Evolutionary conservation across 2,113 vertebrate genomes (phyloP), one percentile per base, ranked within the genome.

Genomic region (Oryzias melastigma): DNA sequence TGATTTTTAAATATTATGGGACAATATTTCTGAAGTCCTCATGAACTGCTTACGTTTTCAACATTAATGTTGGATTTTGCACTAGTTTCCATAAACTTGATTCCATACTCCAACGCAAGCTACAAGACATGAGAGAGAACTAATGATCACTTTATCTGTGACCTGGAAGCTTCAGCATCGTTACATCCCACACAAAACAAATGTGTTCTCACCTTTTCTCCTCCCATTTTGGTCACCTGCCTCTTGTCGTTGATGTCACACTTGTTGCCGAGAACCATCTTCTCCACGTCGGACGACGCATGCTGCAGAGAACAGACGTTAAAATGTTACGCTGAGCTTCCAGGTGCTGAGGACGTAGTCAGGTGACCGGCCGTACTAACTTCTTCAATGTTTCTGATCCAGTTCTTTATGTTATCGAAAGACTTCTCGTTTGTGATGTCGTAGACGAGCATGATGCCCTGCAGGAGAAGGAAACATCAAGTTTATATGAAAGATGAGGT

Each of bases 71-170:
- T 99, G 62, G 97, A 93, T 88, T 99, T 99, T 12, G 97, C 96
- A 5, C 97, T 99, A 25, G 97, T 99, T 89, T 99, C 97, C 96
- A 99, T 97, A 86, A 98, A 99, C 77, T 98, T 98, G 77, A 99
- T 97, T 24, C 95, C 94, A 13, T 94, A 98, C 76, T 97, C 96
- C 5, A 93, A 84, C 3, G 97, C 96, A 61, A 99, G 91, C 97
- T 99, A 78, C 64, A 51, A 65, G 43, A 44, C 0, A 19, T 15
- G 45, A 52, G 13, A 75, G 0, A 50, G 19, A 45, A 0, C 25
- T 3, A 18, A 22, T 18, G 22, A 22, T 22, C 22, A 1, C 7
- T 48, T 29, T 3, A 54, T 19, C 40, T 18, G 16, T 25, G 18
- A 17, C 20, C 25, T 46, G 8, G 19, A 17, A 19, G 45, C 18